Evolutionary conservation across 2,888 invertebrate genomes (phyloP).

Genomic region (Esperia sulphurella): DNA sequence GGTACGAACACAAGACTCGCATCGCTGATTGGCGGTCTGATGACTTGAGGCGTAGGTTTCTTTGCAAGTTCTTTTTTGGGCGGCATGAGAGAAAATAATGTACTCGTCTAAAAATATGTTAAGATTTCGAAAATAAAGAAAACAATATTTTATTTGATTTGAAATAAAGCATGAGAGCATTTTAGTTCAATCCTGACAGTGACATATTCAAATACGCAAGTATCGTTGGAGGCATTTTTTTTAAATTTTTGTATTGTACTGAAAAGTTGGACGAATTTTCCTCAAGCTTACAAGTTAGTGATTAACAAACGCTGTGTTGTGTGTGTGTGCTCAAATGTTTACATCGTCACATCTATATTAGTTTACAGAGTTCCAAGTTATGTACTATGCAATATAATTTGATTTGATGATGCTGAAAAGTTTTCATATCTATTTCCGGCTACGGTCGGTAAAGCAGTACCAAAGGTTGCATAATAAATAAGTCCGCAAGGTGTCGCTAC

Average conservation of each 20-base stretch:
- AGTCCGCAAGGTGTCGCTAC: slow-evolving; percentile 3
- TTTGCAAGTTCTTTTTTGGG: slow-evolving; percentile 48
- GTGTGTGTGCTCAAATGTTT: too few relatives aligned
- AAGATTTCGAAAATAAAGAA: neutral
- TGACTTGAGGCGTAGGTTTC: slow-evolving; percentile 34
- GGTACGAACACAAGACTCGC: slow-evolving; percentile 52
- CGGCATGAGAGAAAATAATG: slow-evolving; percentile 34
- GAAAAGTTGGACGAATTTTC: too few relatives aligned
- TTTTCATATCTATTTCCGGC: slow-evolving; percentile 11
- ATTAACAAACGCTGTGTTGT: too few relatives aligned
- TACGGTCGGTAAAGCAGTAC: slow-evolving; percentile 6
- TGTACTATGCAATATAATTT: too few relatives aligned
- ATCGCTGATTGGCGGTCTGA: slow-evolving; percentile 51
- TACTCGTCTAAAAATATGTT: neutral
- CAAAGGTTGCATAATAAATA: neutral
- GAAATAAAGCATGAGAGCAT: too few relatives aligned
- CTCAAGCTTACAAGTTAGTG: too few relatives aligned
- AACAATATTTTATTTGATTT: neutral
- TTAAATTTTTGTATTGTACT: too few relatives aligned
- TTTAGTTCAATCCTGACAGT: too few relatives aligned
- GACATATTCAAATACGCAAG: too few relatives aligned
- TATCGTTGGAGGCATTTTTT: too few relatives aligned
- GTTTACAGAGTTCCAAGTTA: too few relatives aligned
- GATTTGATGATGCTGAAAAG: slow-evolving; percentile 11
- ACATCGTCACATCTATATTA: too few relatives aligned